Evolutionary conservation across 2,888 invertebrate genomes (phyloP), one percentile per base, ranked within the genome.

Genomic region (Drosophila longiperda): DNA sequence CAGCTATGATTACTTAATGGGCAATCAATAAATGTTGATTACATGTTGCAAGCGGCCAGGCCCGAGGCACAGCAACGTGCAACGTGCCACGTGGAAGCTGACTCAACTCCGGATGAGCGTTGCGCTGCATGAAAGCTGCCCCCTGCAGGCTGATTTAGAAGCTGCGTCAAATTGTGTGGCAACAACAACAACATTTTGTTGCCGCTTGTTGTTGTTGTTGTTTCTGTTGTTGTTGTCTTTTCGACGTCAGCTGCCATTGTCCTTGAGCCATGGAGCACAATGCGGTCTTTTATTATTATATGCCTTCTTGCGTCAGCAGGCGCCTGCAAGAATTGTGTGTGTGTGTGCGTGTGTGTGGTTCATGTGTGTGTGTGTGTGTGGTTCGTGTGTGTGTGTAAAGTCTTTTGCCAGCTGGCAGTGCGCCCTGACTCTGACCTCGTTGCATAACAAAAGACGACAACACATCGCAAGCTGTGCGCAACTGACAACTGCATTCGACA

Each of bases 401-500:
- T 11, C 29, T 17, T 20, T 15, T 40, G 42, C 66, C 75, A 78
- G 71, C 72, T 82, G 85, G 76, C 80, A 69, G 64, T 40, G 65
- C 62, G 77, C 83, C 72, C 74, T 76, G 84, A 75, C 84, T 87
- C 75, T 85, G 84, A 83, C 89, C 89, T 83, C 87, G 74, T 85
- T 85, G 79, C 89, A 78, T 78, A 84, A 86, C 81, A 73, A 77
- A 80, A 66, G 70, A 32, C 64, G 34, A 33, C 50, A 42, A 15
- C 23, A 26, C 2, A 9, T 54, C 49, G 23, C 23, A 26, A 59
- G 57, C 42, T 34, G 53, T 34, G 53, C 32, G 55, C 57, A 49
- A 33, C 26, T 20, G 9, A 9, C 34, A 49, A 38, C 45, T 75
- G 77, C 80, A 77, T 57, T 54, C 64, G 69, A 81, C 52, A 68